phyloP scores from a whole-genome alignment of 2,888 invertebrate species.

The Lasius fuliginosus region DNA sequence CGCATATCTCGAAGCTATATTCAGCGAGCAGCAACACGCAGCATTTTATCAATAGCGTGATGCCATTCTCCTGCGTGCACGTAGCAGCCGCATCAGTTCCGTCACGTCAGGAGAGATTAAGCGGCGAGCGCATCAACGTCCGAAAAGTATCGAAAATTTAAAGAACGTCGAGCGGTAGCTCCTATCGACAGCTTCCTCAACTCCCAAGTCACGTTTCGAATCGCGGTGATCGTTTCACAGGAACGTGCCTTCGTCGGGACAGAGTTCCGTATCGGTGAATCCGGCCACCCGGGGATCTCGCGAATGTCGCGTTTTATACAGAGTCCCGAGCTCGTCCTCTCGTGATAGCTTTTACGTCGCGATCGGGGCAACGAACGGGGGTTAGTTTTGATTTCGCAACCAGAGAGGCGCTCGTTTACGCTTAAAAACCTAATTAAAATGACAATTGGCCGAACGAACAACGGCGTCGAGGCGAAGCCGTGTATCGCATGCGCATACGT shows the following conservation, averaged over 20 bases:
- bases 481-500: conserved; percentile 17
- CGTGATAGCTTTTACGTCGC: conserved; percentile 31
- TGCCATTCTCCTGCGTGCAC: conserved; percentile 24
- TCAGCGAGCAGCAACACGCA: background rate
- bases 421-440: conserved; percentile 76
- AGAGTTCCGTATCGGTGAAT: conserved; percentile 60
- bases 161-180: conserved; percentile 53
- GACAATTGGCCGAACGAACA: conserved; percentile 58
- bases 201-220: conserved; percentile 75
- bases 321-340: conserved; percentile 15
- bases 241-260: conserved; percentile 67
- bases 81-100: conserved; percentile 52
- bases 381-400: conserved; percentile 57
- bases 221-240: conserved; percentile 75
- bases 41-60: conserved; percentile 5
- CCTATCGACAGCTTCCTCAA: conserved; percentile 40
- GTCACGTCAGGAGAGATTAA: conserved; percentile 51
- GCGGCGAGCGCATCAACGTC: conserved; percentile 55
- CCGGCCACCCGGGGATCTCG: conserved; percentile 56
- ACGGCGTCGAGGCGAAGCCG: conserved; percentile 11
- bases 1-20: background rate
- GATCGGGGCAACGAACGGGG: background rate
- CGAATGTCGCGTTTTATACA: conserved; percentile 53
- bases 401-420: conserved; percentile 69
- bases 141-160: conserved; percentile 67